Base-by-base conservation (phyloP, 2,888 invertebrate genomes). In the Odontomyia ornata region DNA sequence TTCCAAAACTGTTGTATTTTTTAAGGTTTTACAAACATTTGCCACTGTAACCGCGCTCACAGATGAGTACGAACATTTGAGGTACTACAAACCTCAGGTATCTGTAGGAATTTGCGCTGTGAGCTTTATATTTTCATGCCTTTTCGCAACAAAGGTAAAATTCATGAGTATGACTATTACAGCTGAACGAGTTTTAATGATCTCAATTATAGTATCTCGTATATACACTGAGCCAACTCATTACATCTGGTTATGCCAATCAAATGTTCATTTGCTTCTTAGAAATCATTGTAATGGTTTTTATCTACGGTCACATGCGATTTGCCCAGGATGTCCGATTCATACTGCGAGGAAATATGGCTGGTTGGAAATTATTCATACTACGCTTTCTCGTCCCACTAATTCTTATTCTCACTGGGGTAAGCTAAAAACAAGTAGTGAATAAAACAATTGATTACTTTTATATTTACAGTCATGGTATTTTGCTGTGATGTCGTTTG, bases 141-240 rank as follows among this genome's bases (percentile, higher is more conserved):
- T 75, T 15, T 75, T 75, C 21, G 72, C 56, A 23, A 56, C 57
- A 15, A 30, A 28, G 30, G 72, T 72, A 43, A 43, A 43, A 9
- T 43, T 43, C 43, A 43, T 43, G 7, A 9, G 7, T 43, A 9
- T 7, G 43, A 43, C 7, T 43, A 9, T 43, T 43, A 43, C 13
- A 43, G n/a, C 43, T 43, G 7, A 7, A 13, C 43, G 13, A 9
- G 7, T 43, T 43, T 43, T 43, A 43, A 43, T 43, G 7, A 43
- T 13, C 43, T 43, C 13, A 43, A 43, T 43, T 43, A 43, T 13
- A 43, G 43, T 13, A 43, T 13, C 43, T 43, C 43, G 43, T 13
- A 43, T 7, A 43, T 43, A 43, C 43, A 7, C 7, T 43, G 7
- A 7, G 7, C 43, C 13, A 13, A 13, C 13, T 43, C 7, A 43